phyloP scores from a whole-genome alignment of 2,113 vertebrate species.

The Mirza zaza region DNA sequence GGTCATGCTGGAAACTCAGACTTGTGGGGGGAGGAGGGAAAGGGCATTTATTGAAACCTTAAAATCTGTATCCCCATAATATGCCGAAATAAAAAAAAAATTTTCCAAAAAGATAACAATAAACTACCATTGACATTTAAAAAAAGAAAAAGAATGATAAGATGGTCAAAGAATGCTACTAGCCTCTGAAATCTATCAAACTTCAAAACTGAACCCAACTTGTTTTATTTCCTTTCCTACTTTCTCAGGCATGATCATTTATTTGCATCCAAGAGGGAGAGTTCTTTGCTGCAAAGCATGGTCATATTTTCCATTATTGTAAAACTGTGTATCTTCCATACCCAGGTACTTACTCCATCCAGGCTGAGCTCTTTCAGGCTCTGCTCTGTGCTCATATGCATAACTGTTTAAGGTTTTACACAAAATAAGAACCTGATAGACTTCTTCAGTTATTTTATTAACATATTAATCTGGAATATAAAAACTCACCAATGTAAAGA shows the following conservation, averaged over 20 bases:
- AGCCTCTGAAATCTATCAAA: not conserved
- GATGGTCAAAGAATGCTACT: not conserved
- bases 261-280: not conserved
- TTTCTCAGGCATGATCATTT: not conserved
- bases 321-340: not conserved
- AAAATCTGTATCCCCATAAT: no score
- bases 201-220: not conserved
- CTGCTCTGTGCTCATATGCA: not conserved
- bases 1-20: no score
- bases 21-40: no score
- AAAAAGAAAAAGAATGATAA: not conserved
- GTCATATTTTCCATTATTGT: not conserved
- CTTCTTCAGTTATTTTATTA: not conserved
- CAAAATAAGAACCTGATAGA: not conserved
- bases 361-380: rapidly evolving
- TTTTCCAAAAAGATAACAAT: no score
- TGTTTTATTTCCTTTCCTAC: not conserved
- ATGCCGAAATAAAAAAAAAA: no score
- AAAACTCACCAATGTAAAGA: not conserved
- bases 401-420: not conserved
- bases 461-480: not conserved
- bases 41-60: no score
- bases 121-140: no score
- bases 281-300: not conserved
- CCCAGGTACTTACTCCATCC: not conserved